Conservation (phyloP, 2,888 invertebrate species). For the Furcula furcula region DNA sequence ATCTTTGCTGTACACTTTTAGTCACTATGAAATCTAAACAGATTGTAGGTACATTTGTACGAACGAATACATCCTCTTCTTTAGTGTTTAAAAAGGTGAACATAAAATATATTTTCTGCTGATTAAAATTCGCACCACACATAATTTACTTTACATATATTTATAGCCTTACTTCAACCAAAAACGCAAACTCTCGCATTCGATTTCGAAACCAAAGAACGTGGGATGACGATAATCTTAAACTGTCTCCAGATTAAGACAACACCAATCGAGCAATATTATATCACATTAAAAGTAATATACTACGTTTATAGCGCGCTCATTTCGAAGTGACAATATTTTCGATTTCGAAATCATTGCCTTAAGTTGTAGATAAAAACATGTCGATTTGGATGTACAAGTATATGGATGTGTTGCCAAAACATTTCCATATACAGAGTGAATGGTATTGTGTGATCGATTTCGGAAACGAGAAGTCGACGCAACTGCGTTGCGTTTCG, state of each 20-base stretch:
- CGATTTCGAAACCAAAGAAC: slow-evolving; percentile 20
- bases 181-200: slow-evolving; percentile 3
- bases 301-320: slow-evolving; percentile 8
- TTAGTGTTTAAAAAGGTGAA: background rate
- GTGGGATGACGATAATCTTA: slow-evolving; percentile 20
- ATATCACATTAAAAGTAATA: slow-evolving; percentile 5
- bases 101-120: slow-evolving; percentile 8
- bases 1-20: too few relatives aligned
- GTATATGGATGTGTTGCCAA: slow-evolving; percentile 16
- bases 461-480: slow-evolving; percentile 13
- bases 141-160: background rate
- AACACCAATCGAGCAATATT: too few relatives aligned
- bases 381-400: slow-evolving; percentile 23
- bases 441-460: slow-evolving; percentile 8
- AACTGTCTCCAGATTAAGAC: slow-evolving; percentile 11
- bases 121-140: slow-evolving; percentile 5
- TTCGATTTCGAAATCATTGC: slow-evolving; percentile 20
- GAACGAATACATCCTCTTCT: too few relatives aligned
- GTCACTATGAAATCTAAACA: too few relatives aligned
- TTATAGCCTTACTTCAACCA: background rate
- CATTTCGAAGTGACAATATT: slow-evolving; percentile 17
- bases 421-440: slow-evolving; percentile 10
- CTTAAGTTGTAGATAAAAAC: slow-evolving; percentile 12
- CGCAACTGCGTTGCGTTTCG: background rate
- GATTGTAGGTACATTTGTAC: too few relatives aligned